Base-by-base conservation (phyloP, 2,888 invertebrate genomes). In the Lithophane ornitopus region DNA sequence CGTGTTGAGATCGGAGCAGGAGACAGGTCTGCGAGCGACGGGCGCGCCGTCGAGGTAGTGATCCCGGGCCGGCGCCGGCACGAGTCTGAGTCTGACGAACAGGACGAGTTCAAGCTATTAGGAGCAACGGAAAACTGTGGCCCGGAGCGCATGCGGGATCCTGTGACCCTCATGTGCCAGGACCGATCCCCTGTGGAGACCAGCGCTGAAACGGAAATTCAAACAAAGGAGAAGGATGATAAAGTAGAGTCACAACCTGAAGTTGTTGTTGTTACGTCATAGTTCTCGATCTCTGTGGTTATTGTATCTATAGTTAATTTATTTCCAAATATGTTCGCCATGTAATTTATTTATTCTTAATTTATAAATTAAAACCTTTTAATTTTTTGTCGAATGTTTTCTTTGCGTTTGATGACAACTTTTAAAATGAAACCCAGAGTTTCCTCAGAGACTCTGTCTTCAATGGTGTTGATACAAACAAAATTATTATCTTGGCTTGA, bases 101-200 rank as follows among this genome's bases (percentile, higher is more conserved):
- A 81, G 3, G 94, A 96, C 28, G 95, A 97, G 83, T 93, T 96
- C 89, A 97, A 97, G 88, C 94, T 98, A 63, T 88, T 98, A 34
- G 98, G 98, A 0, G 98, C 97, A 34, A 96, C 97, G 70, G 98
- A 98, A 89, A 98, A 98, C 90, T 98, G 98, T 91, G 98, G 98
- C 28, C 98, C 98, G 0, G 98, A 97, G 67, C 96, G 97, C 87
- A 96, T 96, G 85, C 97, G 98, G 52, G 98, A 98, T 90, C 96
- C 97, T n/a, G 96, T 97, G 77, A 98, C 98, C 14, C 96, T 98
- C 62, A 97, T 97, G 89, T 96, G 96, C 85, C 92, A 94, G 34
- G 87, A 88, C 28, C 86, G 72, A 28, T 22, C 72, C 14, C 68
- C 81, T 11, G 67, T 46, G 14, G 77, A 79, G 65, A 26, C 56